Percentiles rank a stretch among this genome's conserved stretches.
phyloP scores from a whole-genome alignment of 1,140 invertebrate species.

The Calephelis nemesis region DNA sequence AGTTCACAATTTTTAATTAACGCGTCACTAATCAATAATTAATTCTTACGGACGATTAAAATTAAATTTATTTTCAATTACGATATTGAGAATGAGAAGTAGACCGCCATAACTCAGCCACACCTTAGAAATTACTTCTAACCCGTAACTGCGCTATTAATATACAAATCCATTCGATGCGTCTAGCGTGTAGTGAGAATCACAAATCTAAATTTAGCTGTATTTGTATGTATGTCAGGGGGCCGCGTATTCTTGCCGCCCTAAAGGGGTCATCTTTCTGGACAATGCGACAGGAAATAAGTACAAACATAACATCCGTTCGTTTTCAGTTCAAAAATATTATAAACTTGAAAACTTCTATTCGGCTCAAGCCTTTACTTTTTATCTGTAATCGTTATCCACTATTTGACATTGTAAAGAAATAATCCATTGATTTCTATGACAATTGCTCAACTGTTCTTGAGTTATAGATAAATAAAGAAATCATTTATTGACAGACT shows the following conservation, averaged over 20 bases:
- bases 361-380: too few relatives aligned
- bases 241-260: conserved; percentile 54
- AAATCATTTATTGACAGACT: too few relatives aligned
- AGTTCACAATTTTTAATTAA: background rate
- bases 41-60: too few relatives aligned
- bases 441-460: too few relatives aligned
- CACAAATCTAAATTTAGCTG: conserved; percentile 68
- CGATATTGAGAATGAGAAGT: conserved; percentile 17
- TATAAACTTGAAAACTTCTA: background rate
- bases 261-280: conserved; percentile 62
- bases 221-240: conserved; percentile 74
- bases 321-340: background rate
- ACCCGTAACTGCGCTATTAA: conserved; percentile 51
- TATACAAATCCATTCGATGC: conserved; percentile 58
- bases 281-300: conserved; percentile 7
- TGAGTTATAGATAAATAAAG: too few relatives aligned
- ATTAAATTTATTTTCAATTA: conserved; percentile 1
- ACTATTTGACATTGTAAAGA: too few relatives aligned
- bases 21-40: background rate
- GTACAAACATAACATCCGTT: conserved; percentile 22
- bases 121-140: conserved; percentile 48
- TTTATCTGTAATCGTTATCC: too few relatives aligned
- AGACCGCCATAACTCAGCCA: conserved; percentile 42
- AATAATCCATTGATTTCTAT: too few relatives aligned
- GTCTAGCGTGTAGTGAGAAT: conserved; percentile 67